phyloP scores from a whole-genome alignment of 2,113 vertebrate genomes.

The Lophochroa leadbeateri region DNA sequence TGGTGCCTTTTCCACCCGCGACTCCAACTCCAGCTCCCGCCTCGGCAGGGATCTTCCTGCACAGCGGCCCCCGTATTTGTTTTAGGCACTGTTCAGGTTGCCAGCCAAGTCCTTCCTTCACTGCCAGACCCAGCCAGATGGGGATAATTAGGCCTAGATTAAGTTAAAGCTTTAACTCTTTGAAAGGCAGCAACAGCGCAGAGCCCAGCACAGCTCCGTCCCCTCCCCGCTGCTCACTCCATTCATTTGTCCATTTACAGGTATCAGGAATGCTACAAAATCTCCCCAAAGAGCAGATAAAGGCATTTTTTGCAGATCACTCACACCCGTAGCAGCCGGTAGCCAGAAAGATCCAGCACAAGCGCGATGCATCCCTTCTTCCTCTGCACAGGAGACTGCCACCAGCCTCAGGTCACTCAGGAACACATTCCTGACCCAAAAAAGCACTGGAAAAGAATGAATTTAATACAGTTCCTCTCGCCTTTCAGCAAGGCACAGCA shows the following conservation, averaged over 20 bases:
- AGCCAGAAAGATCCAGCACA: neutral
- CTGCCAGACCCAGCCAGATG: slow-evolving; percentile 45
- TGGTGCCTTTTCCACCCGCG: fast-evolving
- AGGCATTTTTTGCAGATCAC: neutral
- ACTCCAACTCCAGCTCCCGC: fast-evolving
- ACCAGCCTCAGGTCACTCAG: neutral
- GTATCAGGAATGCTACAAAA: neutral
- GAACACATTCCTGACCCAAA: fast-evolving
- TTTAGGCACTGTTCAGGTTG: slow-evolving; percentile 30
- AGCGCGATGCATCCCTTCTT: neutral
- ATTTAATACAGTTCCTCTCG: no score
- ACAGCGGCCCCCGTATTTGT: slow-evolving; percentile 16
- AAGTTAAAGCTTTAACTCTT: slow-evolving; percentile 37
- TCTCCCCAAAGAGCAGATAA: neutral
- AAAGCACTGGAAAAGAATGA: neutral
- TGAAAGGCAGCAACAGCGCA: neutral
- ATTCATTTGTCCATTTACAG: neutral
- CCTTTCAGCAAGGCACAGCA: neutral
- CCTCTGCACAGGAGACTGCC: neutral
- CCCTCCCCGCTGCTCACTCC: no score
- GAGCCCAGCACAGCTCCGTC: neutral
- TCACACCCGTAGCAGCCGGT: neutral
- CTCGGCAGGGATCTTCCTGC: neutral
- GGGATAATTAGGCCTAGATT: slow-evolving; percentile 31
- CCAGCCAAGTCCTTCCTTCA: slow-evolving; percentile 5